Evolutionary conservation across 2,797 vertebrate species (phyloP), one percentile per base, ranked within the genome.

Genomic region (Melanotaenia maccullochi): DNA sequence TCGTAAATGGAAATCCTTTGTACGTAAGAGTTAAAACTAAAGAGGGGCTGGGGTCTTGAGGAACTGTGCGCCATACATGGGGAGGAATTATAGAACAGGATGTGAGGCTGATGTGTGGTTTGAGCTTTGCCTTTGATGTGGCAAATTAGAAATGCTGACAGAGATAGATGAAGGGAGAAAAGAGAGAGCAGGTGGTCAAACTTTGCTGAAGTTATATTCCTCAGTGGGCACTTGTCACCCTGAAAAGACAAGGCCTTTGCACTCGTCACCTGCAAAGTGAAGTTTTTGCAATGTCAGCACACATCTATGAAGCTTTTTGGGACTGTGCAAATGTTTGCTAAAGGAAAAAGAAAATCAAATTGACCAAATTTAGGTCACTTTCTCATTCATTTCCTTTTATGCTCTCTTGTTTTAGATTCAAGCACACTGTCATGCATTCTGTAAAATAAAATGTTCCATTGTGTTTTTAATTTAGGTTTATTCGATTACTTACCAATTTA

Each of bases 81-180:
- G 87, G 90, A 80, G 71, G 90, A 92, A 87, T 93, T 92, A 92
- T 87, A 93, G 88, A 76, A 86, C 85, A 90, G 85, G 85, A 88
- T 73, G 84, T 75, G 76, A 80, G 69, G 66, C 72, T 74, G 75
- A 73, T 68, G 54, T 57, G 59, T 56, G 74, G 75, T 76, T 83
- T 83, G 68, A 30, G 44, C 78, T 84, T 76, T 67, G 68, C 54
- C 52, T 69, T 83, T 75, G 35, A 42, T 51, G 8, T 75, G 66
- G 73, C 68, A 79, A 71, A 68, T 66, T 59, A 63, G 56, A 79
- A 78, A 81, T 40, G 49, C 67, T 79, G 82, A 75, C 58, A 70
- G 68, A 83, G 73, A 78, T 59, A 87, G 76, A 79, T 65, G 82
- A 83, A 86, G 76, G 71, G 65, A 88, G 71, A 79, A 60, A 88